Percentiles rank a stretch among this genome's conserved stretches.
These are phyloP conservation scores for Exaiptasia diaphana DNA, from an alignment of 64 coral and sea anemone genomes.

Conservation along the genomic window DNA sequence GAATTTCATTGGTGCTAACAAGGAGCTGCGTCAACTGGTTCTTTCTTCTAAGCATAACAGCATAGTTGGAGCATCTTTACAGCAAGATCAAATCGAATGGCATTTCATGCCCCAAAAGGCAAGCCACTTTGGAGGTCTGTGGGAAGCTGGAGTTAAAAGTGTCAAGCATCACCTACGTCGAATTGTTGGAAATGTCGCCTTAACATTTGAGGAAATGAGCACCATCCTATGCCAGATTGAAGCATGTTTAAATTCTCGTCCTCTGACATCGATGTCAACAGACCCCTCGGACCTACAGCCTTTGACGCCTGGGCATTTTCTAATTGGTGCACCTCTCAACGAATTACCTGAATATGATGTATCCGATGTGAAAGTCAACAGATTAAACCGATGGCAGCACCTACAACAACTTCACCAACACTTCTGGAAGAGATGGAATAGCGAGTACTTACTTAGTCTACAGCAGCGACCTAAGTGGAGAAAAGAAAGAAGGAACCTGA, in stretches of 20 bases:
- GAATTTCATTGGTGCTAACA: no score
- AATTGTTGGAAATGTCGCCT: neutral
- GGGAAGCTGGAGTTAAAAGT: neutral
- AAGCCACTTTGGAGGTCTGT: neutral
- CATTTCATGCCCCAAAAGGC: neutral
- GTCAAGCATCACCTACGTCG: neutral
- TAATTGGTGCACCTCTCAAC: neutral
- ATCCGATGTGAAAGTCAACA: slow-evolving; percentile 9
- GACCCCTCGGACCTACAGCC: neutral
- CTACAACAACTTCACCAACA: neutral
- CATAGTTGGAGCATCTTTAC: no score
- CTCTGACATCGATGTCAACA: neutral
- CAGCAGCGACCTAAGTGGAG: no score
- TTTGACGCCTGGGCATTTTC: neutral
- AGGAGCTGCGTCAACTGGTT: no score
- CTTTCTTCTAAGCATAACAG: no score
- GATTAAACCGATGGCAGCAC: neutral
- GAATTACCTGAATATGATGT: neutral
- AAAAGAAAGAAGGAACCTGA: no score
- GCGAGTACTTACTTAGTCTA: no score
- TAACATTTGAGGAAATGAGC: slow-evolving; percentile 13
- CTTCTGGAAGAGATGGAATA: neutral
- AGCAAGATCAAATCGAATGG: no score
- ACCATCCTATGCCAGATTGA: slow-evolving; percentile 16
- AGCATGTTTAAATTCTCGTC: slow-evolving; percentile 7